Base-by-base conservation (phyloP, 2,113 vertebrate genomes). In the Dromas ardeola region DNA sequence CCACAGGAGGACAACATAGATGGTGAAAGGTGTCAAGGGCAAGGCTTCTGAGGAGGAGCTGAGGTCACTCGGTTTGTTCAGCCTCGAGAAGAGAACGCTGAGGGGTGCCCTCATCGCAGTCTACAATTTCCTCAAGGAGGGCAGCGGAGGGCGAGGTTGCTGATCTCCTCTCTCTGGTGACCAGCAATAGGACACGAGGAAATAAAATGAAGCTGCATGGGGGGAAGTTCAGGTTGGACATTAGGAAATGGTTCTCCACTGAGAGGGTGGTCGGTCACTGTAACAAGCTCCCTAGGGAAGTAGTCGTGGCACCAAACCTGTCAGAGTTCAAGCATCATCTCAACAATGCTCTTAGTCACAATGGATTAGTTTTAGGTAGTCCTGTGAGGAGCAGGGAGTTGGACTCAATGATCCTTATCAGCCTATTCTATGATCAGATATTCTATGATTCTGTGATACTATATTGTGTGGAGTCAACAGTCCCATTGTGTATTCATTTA, bases 91-190 rank as follows among this genome's bases (percentile, higher is more conserved):
- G 3, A n/a, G 30, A 47, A 59, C 7, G 14, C 5, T n/a, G 29
- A 79, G 7, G 17, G 5, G 9, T 47, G 25, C 6, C 4, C 27
- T 63, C 18, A 36, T 42, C 2, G 3, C 18, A 56, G 18, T 16
- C 17, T 69, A 47, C 18, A 72, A 2, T 11, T 50, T 40, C 58
- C 9, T 56, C 15, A 32, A 3, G 2, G 17, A 0, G 5, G 10
- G 5, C 5, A 72, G 3, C 1, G 1, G 17, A 86, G 19, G 1
- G 2, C 8, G 16, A 58, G 2, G 3, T 79, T 79, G 19, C 13
- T 42, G 20, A 9, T 58, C 6, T 77, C 11, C 9, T 45, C 9
- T 67, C 47, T 50, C 36, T 53, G 26, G 13, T 74, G 22, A 79
- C 5, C 9, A 56, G 26, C 2, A 3, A 20, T 3, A 66, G 5